A percentile compares a stretch with the other conserved stretches of the same genome.
phyloP scores from a whole-genome alignment of 2,797 vertebrate genomes.

The Neostethus bicornis region DNA sequence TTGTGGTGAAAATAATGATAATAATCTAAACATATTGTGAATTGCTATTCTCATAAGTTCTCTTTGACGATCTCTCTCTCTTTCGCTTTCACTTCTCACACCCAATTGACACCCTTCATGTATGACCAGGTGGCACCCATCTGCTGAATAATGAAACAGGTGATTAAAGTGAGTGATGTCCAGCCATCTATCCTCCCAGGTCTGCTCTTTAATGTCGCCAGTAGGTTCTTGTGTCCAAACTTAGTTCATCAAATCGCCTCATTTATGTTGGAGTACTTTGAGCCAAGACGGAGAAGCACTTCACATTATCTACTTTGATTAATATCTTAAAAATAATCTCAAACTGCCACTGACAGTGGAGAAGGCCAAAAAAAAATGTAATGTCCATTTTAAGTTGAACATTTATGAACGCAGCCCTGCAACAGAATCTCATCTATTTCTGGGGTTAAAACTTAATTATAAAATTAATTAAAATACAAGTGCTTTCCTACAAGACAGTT shows the following conservation, averaged over 20 bases:
- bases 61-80: constrained; percentile 18
- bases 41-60: constrained; percentile 29
- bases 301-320: constrained; percentile 59
- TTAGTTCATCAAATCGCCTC: constrained; percentile 78
- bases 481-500: background rate
- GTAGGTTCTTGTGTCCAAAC: constrained; percentile 75
- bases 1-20: constrained; percentile 42
- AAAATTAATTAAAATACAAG: background rate
- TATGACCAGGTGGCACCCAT: constrained; percentile 71
- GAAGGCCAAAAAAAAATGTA: constrained; percentile 11
- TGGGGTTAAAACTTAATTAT: background rate
- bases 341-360: constrained; percentile 32
- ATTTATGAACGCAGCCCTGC: background rate
- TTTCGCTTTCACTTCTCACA: constrained; percentile 23
- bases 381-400: constrained; percentile 5
- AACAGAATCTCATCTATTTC: background rate
- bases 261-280: constrained; percentile 69
- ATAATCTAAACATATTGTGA: constrained; percentile 37
- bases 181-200: constrained; percentile 68
- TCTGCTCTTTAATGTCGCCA: constrained; percentile 70
- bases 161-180: constrained; percentile 80
- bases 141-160: constrained; percentile 79
- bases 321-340: constrained; percentile 44
- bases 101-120: constrained; percentile 74
- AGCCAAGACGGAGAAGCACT: constrained; percentile 57